These are phyloP conservation scores for Myzus persicae DNA, from an alignment of 1,140 invertebrate species.

Conservation along the genomic window DNA sequence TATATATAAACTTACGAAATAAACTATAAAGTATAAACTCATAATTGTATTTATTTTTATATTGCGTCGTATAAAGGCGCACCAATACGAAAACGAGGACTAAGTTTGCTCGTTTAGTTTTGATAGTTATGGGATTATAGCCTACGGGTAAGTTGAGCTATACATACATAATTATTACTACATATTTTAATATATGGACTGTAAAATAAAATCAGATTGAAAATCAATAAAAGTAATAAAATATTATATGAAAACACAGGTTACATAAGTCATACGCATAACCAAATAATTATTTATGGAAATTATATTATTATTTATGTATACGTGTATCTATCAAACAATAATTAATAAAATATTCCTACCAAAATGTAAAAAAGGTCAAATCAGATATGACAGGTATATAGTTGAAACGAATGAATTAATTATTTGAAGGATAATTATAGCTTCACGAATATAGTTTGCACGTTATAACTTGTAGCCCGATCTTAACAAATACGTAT, in stretches of 20 bases:
- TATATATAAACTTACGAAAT: too few species aligned
- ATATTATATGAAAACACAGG: background rate
- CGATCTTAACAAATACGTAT: background rate
- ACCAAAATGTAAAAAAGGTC: background rate
- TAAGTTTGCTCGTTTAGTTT: background rate
- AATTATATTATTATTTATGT: background rate
- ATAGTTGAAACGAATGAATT: background rate
- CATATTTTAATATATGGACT: background rate
- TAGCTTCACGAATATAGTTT: background rate
- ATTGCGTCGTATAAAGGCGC: background rate
- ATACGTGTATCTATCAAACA: background rate
- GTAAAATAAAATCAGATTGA: background rate
- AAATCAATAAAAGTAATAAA: background rate
- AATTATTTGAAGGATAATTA: background rate
- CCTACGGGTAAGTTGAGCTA: background rate
- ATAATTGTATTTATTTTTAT: background rate
- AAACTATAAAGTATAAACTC: too few species aligned
- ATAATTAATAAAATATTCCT: slow-evolving; percentile 14
- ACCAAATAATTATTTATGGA: background rate
- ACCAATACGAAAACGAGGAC: too few species aligned
- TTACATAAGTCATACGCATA: background rate
- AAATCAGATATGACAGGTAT: background rate
- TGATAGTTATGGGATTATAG: background rate
- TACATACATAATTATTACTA: background rate
- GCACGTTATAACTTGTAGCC: background rate